A percentile compares a stretch with the other conserved stretches of the same genome.
These are phyloP conservation scores for Rhyzopertha dominica DNA, from an alignment of 1,140 invertebrate species.

Conservation along the genomic window DNA sequence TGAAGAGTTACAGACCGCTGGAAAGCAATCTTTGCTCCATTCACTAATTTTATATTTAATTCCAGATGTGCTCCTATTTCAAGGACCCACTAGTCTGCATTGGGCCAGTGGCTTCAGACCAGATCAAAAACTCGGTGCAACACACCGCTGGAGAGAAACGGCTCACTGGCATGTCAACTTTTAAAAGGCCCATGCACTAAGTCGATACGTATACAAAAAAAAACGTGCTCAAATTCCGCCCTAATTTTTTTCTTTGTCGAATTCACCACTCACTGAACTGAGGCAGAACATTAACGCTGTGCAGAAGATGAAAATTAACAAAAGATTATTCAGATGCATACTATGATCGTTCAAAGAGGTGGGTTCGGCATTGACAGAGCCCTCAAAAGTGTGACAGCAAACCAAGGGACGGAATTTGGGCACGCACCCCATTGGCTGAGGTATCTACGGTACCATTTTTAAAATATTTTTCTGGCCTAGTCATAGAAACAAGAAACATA, in stretches of 20 bases:
- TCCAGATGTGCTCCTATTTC: conserved; percentile 82
- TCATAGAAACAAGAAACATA: conserved; percentile 22
- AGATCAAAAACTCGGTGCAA: conserved; percentile 59
- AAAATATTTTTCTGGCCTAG: conserved; percentile 31
- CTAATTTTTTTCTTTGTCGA: conserved; percentile 12
- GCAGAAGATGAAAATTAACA: conserved; percentile 8
- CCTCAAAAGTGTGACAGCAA: conserved; percentile 6
- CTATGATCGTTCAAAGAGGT: conserved; percentile 4
- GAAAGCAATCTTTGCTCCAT: too few species aligned
- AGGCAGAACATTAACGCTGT: conserved; percentile 9
- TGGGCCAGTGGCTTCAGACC: conserved; percentile 73
- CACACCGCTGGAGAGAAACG: conserved; percentile 76
- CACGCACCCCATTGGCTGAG: conserved; percentile 31
- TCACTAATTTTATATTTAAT: too few species aligned
- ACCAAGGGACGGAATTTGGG: conserved; percentile 4
- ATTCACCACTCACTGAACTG: conserved; percentile 11
- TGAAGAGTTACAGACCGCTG: too few species aligned
- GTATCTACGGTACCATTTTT: conserved; percentile 29
- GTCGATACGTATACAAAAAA: conserved; percentile 6
- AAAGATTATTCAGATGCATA: conserved; percentile 5
- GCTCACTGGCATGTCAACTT: conserved; percentile 55
- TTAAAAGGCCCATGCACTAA: conserved; percentile 52
- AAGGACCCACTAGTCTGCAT: conserved; percentile 85
- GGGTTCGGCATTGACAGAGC: conserved; percentile 9
- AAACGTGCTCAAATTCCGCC: conserved; percentile 19